A percentile compares a stretch with the other conserved stretches of the same genome.
These are phyloP conservation scores for Pandemis heparana DNA, from an alignment of 2,888 invertebrate genomes.

Conservation along the genomic window DNA sequence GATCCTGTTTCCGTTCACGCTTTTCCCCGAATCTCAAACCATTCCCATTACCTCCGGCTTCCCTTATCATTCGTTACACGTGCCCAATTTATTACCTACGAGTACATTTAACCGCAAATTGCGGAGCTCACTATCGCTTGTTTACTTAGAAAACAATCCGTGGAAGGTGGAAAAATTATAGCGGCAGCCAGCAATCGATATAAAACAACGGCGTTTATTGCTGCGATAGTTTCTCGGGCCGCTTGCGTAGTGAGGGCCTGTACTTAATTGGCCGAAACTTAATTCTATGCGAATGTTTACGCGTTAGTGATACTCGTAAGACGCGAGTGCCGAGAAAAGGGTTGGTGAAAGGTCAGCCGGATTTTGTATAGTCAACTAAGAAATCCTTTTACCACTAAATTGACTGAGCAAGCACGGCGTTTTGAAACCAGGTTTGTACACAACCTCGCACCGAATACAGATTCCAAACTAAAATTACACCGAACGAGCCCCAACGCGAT, in stretches of 20 bases:
- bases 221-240: slow-evolving; percentile 11
- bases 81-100: slow-evolving; percentile 29
- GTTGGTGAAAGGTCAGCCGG: too few relatives aligned
- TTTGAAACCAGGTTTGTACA: too few relatives aligned
- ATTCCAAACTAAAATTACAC: too few relatives aligned
- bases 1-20: neutral
- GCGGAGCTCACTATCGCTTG: slow-evolving; percentile 34
- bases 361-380: too few relatives aligned
- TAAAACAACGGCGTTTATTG: slow-evolving; percentile 37
- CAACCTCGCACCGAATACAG: too few relatives aligned
- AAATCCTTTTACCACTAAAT: too few relatives aligned
- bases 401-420: too few relatives aligned
- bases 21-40: slow-evolving; percentile 9
- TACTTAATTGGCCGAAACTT: slow-evolving; percentile 31
- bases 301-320: neutral
- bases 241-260: slow-evolving; percentile 27
- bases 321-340: too few relatives aligned
- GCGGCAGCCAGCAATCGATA: slow-evolving; percentile 36
- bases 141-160: slow-evolving; percentile 40
- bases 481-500: too few relatives aligned
- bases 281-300: neutral
- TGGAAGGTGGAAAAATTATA: slow-evolving; percentile 36
- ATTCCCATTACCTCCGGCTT: slow-evolving; percentile 18
- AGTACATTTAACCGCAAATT: slow-evolving; percentile 33
- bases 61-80: slow-evolving; percentile 38